phyloP scores from a whole-genome alignment of 2,888 invertebrate species.

The Hipparchia sbordonii region DNA sequence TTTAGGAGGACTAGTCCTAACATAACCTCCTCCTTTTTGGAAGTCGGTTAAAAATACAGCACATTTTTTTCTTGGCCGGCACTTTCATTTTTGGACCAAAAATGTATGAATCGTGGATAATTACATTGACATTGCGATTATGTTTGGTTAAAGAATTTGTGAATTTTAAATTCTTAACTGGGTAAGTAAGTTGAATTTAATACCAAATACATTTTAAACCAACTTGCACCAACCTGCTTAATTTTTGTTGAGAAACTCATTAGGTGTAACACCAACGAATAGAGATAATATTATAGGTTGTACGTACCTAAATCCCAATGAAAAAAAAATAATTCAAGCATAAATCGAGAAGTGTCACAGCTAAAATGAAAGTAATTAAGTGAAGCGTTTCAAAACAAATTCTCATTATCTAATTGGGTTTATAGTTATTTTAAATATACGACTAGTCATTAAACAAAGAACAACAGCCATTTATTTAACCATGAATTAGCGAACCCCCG shows the following conservation, averaged over 20 bases:
- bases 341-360: not conserved
- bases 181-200: not conserved
- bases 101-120: not conserved
- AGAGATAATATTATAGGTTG: too few relatives aligned
- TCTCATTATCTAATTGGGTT: not conserved
- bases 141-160: not conserved
- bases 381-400: not conserved
- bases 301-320: too few relatives aligned
- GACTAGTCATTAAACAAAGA: conserved; percentile 15
- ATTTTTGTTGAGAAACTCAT: too few relatives aligned
- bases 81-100: too few relatives aligned
- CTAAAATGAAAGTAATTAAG: not conserved
- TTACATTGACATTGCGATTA: conserved; percentile 8
- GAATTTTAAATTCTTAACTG: not conserved
- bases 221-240: too few relatives aligned
- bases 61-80: too few relatives aligned
- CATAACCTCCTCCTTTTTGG: too few relatives aligned
- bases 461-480: conserved; percentile 18
- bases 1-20: too few relatives aligned
- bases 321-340: not conserved
- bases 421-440: conserved; percentile 13
- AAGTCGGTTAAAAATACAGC: too few relatives aligned
- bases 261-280: too few relatives aligned
- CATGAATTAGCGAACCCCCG: conserved; percentile 16
- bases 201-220: too few relatives aligned